Conservation (phyloP, 1,140 invertebrate species). For the Panulirus ornatus region DNA sequence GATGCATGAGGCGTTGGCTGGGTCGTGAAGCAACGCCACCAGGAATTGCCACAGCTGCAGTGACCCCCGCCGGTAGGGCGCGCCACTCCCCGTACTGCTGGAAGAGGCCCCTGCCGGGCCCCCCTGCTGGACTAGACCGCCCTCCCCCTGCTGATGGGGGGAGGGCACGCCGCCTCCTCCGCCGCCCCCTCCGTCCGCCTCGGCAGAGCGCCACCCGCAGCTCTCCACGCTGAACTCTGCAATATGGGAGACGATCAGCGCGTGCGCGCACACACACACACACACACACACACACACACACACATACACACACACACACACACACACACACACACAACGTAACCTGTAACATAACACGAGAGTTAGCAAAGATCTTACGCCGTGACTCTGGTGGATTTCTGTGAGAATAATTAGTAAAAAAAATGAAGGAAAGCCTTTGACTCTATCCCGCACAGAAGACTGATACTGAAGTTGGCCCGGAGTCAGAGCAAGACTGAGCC, state of each 20-base stretch:
- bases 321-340: conserved; percentile 8
- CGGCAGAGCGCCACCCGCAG: conserved; percentile 45
- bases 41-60: conserved; percentile 97
- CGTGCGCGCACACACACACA: conserved; percentile 1
- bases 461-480: too few relatives aligned
- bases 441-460: neutral
- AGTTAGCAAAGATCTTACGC: too few relatives aligned
- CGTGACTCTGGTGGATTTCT: too few relatives aligned
- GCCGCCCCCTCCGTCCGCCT: neutral
- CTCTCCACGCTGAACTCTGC: conserved; percentile 62
- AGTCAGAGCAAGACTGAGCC: neutral
- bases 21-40: conserved; percentile 92
- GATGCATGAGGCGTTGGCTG: conserved; percentile 90
- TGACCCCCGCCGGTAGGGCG: conserved; percentile 83
- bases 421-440: too few relatives aligned
- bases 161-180: conserved; percentile 26
- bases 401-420: too few relatives aligned
- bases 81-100: neutral
- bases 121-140: conserved; percentile 2
- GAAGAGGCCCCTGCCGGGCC: neutral
- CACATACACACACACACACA: conserved; percentile 42
- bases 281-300: conserved; percentile 36
- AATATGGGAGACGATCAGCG: neutral
- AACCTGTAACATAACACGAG: neutral
- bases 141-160: conserved; percentile 33